phyloP scores from a whole-genome alignment of 2,797 vertebrate genomes.

The Siniperca obscura region DNA sequence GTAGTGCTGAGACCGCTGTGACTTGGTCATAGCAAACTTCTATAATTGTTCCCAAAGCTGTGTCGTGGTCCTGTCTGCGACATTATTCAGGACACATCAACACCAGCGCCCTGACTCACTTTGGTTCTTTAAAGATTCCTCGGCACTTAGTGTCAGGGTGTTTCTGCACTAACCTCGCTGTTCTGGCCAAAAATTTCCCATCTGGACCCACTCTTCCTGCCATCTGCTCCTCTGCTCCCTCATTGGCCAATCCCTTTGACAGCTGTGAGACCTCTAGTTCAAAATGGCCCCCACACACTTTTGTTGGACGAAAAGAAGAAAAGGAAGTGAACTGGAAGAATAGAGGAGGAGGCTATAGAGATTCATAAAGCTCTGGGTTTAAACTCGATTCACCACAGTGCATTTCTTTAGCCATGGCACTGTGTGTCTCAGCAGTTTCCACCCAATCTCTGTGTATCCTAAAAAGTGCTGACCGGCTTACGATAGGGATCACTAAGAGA shows the following conservation, averaged over 20 bases:
- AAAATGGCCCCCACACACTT: constrained; percentile 51
- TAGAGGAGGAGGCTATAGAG: constrained; percentile 27
- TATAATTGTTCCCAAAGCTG: constrained; percentile 53
- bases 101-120: constrained; percentile 60
- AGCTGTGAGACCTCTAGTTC: constrained; percentile 64
- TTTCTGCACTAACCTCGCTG: constrained; percentile 60
- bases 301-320: constrained; percentile 28
- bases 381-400: constrained; percentile 51
- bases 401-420: constrained; percentile 32
- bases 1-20: constrained; percentile 48
- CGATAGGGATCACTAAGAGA: constrained; percentile 69
- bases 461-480: constrained; percentile 75
- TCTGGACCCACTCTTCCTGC: constrained; percentile 66
- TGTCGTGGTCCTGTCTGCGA: constrained; percentile 31
- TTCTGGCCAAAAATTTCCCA: constrained; percentile 69
- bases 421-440: constrained; percentile 71
- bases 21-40: constrained; percentile 44
- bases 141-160: constrained; percentile 63
- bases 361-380: constrained; percentile 52
- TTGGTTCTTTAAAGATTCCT: constrained; percentile 65
- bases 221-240: constrained; percentile 69
- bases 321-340: constrained; percentile 35
- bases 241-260: constrained; percentile 54
- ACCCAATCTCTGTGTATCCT: constrained; percentile 50
- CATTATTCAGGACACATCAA: constrained; percentile 48